Percentiles rank a stretch among this genome's conserved stretches.
These are phyloP conservation scores for Sebastolobus alascanus DNA, from an alignment of 2,797 vertebrate genomes.

Conservation along the genomic window DNA sequence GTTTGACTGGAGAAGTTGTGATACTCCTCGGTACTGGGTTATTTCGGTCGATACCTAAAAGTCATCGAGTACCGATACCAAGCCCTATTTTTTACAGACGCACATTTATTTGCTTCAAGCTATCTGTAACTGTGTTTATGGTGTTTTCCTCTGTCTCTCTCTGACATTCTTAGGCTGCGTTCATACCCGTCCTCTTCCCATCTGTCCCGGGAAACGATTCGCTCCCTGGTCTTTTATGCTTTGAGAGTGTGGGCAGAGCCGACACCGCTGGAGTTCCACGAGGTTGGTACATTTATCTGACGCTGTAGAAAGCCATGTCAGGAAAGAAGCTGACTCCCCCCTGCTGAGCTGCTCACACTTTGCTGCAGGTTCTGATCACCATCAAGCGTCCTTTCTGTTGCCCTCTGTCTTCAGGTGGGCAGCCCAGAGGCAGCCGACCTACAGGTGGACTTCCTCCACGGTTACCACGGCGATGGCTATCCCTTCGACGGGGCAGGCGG, in stretches of 20 bases:
- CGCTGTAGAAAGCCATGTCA: background rate
- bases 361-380: background rate
- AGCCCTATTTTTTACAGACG: background rate
- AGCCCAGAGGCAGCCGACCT: slow-evolving; percentile 77
- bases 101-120: background rate
- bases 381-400: background rate
- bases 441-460: slow-evolving; percentile 82
- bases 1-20: too few species aligned
- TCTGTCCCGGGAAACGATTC: slow-evolving; percentile 80
- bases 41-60: too few species aligned
- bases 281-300: slow-evolving; percentile 63
- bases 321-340: background rate
- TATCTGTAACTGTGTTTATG: background rate
- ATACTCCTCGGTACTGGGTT: too few species aligned
- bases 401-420: slow-evolving; percentile 71
- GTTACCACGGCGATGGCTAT: slow-evolving; percentile 83
- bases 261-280: slow-evolving; percentile 81
- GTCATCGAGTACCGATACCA: background rate
- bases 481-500: slow-evolving; percentile 86
- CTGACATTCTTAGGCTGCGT: slow-evolving; percentile 66
- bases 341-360: too few species aligned
- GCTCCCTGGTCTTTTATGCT: slow-evolving; percentile 84
- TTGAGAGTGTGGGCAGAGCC: slow-evolving; percentile 84
- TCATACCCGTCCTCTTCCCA: slow-evolving; percentile 77
- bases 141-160: background rate